Conservation (phyloP, 1,140 invertebrate species). For the Zaprionus africanus region DNA sequence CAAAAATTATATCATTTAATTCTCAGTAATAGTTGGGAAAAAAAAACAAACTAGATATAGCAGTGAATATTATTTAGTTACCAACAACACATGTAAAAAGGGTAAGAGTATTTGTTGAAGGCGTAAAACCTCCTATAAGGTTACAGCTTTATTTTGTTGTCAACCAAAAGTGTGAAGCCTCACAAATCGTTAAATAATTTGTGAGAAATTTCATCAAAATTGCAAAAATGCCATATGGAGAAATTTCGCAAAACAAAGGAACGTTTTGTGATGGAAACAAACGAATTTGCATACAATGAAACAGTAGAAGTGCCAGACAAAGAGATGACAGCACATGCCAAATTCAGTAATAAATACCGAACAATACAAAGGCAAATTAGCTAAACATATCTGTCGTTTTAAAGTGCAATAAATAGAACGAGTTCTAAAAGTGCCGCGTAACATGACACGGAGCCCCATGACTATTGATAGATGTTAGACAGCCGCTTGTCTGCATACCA, state of each 20-base stretch:
- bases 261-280: conserved; percentile 4
- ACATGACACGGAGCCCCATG: conserved; percentile 15
- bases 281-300: conserved; percentile 9
- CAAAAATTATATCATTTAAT: too few species aligned
- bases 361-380: conserved; percentile 64
- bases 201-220: neutral
- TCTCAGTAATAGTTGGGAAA: too few species aligned
- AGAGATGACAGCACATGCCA: neutral
- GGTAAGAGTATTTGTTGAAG: neutral
- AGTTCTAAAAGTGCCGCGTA: conserved; percentile 25
- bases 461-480: conserved; percentile 8
- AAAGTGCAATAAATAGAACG: conserved; percentile 64
- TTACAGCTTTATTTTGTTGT: neutral
- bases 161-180: neutral
- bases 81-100: neutral
- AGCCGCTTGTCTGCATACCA: neutral
- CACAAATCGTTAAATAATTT: conserved; percentile 11
- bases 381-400: conserved; percentile 57
- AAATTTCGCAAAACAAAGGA: conserved; percentile 18
- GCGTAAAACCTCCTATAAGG: neutral
- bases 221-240: neutral
- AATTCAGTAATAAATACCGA: conserved; percentile 15
- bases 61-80: neutral
- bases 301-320: conserved; percentile 16
- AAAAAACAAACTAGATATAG: too few species aligned